Base-by-base conservation (phyloP, 30 jellyfish, hydroid and myxozoan species). In the Catostylus mosaicus region DNA sequence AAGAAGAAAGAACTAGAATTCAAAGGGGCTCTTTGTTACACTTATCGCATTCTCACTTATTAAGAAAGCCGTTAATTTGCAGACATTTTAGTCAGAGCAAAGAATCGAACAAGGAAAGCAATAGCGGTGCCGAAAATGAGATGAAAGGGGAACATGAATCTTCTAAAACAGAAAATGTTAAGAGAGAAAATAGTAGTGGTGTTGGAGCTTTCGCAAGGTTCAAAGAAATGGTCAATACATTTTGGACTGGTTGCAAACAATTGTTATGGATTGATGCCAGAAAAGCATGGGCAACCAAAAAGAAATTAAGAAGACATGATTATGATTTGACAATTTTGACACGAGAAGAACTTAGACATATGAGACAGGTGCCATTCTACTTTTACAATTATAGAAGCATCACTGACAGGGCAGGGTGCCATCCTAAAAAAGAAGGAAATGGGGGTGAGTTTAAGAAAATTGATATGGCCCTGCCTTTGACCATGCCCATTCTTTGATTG, bases 281-380 rank as follows among this genome's bases (percentile, higher is more conserved):
- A 70, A 54, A 83, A 59, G 97, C 97, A 47, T 85, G 74, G 84
- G 84, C 90, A 59, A 90, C 93, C n/a, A 71, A 88, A 29, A 64
- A 84, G 56, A 90, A 90, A 56, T 75, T 90, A 27, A 94, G 82
- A 14, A 45, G 90, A 54, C 85, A 84, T 71, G 86, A 90, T 57
- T 70, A 78, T 79, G 96, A 78, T 37, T 52, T 82, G 50, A 70
- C 93, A 23, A 62, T 62, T 1, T 33, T 90, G 20, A 80, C 95
- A 30, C 52, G 97, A 45, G 96, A 84, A 67, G 97, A 90, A 50
- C 86, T 90, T 31, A 60, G 90, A 24, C 97, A 90, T 29, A 78
- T 90, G 93, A 78, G 90, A 83, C 96, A 90, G 94, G 97, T 90
- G 47, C 38, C 9, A n/a, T n/a, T n/a, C n/a, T n/a, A n/a, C n/a